These are phyloP conservation scores for Callyntrura sp. DNA, from an alignment of 2,888 invertebrate genomes.

Conservation along the genomic window DNA sequence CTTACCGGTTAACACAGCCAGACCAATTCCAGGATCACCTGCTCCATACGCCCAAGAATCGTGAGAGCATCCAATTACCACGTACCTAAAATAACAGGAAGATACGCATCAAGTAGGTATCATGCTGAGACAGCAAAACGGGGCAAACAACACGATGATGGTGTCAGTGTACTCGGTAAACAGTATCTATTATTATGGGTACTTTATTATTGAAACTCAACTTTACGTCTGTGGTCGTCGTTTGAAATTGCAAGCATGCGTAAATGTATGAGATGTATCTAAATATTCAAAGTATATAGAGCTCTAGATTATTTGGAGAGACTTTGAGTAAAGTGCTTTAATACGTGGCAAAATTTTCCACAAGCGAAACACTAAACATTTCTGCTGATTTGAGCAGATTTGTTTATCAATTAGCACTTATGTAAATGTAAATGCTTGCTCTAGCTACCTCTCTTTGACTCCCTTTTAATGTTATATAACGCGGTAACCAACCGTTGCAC, in stretches of 20 bases:
- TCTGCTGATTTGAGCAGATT: conserved; percentile 56
- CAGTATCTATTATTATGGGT: background rate
- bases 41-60: conserved; percentile 83
- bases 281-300: background rate
- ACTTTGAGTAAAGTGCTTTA: conserved; percentile 23
- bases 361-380: conserved; percentile 34
- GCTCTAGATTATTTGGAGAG: background rate
- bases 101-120: conserved; percentile 15
- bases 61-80: conserved; percentile 83
- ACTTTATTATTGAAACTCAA: background rate
- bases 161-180: background rate
- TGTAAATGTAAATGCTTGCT: conserved; percentile 52
- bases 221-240: background rate
- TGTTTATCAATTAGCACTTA: conserved; percentile 67
- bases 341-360: background rate
- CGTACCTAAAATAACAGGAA: conserved; percentile 79
- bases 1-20: conserved; percentile 83
- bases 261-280: background rate
- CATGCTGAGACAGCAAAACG: conserved; percentile 5
- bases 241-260: background rate
- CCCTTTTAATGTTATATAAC: background rate
- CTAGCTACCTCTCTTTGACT: background rate
- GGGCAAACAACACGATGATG: background rate
- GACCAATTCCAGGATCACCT: conserved; percentile 81
- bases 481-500: background rate